These are phyloP conservation scores for Eulemur rufifrons DNA, from an alignment of 2,113 vertebrate genomes.

Conservation along the genomic window DNA sequence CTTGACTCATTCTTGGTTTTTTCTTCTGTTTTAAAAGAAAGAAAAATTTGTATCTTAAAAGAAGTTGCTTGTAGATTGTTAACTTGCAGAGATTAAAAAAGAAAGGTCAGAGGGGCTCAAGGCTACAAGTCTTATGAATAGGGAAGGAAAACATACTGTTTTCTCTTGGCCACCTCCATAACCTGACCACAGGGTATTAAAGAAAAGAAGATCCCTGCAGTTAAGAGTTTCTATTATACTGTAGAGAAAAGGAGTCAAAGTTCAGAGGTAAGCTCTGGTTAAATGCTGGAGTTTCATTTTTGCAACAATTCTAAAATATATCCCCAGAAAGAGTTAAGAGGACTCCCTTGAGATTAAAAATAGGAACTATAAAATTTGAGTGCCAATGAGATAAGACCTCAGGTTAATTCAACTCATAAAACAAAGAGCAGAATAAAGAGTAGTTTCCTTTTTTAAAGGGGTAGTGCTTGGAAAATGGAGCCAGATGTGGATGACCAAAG, in stretches of 20 bases:
- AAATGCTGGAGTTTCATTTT: slow-evolving; percentile 3
- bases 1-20: slow-evolving; percentile 76
- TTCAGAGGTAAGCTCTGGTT: not conserved
- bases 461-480: slow-evolving; percentile 35
- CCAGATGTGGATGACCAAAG: slow-evolving; percentile 43
- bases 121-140: not conserved
- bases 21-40: slow-evolving; percentile 37
- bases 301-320: slow-evolving; percentile 27
- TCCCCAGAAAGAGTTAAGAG: not conserved
- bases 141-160: not conserved
- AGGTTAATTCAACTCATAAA: slow-evolving; percentile 39
- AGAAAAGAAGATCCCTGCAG: slow-evolving; percentile 39
- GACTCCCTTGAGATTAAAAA: slow-evolving; percentile 54
- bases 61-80: slow-evolving; percentile 82
- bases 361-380: slow-evolving; percentile 21
- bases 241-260: slow-evolving; percentile 18
- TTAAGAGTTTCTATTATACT: not conserved
- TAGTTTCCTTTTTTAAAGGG: slow-evolving; percentile 27
- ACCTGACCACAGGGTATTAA: slow-evolving; percentile 41
- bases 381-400: slow-evolving; percentile 37
- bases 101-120: slow-evolving; percentile 25
- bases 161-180: slow-evolving; percentile 36
- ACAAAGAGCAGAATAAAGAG: not conserved
- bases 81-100: slow-evolving; percentile 87
- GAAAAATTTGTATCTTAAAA: slow-evolving; percentile 78